Evolutionary conservation across 2,888 invertebrate genomes (phyloP), one percentile per base, ranked within the genome.

Genomic region (Nephrocerus scutellatus): DNA sequence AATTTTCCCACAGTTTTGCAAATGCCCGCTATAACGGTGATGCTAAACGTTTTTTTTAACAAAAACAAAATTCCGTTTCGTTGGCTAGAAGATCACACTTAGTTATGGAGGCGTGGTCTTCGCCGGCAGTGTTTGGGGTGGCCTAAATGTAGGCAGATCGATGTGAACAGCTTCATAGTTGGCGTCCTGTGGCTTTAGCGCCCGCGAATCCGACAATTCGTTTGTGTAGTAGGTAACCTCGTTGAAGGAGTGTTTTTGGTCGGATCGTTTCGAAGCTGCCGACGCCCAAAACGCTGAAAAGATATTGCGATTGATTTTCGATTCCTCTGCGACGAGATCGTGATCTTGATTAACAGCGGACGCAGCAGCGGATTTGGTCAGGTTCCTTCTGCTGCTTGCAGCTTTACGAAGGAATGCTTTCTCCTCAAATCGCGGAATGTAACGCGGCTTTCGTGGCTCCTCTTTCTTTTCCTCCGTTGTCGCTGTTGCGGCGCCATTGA

Each of bases 61-160:
- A 26, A 7, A 35, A 35, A 31, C 13, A 24, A 22, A 33, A 31
- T 43, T 44, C 28, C 37, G 35, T 16, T 43, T 30, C 8, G n/a
- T n/a, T n/a, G n/a, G n/a, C n/a, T n/a, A n/a, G n/a, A n/a, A n/a
- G n/a, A n/a, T n/a, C n/a, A n/a, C n/a, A n/a, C n/a, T n/a, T n/a
- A n/a, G n/a, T n/a, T n/a, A n/a, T n/a, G n/a, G n/a, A n/a, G 41
- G 18, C 24, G 22, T 34, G 28, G 33, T 30, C 33, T 43, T 43
- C 22, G 40, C 44, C 18, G 39, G 47, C 4, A n/a, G n/a, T n/a
- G n/a, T n/a, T n/a, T n/a, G n/a, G n/a, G 60, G 56, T 14, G 77
- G 77, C 19, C 71, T 59, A 53, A 74, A 77, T 2, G 77, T 77
- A 9, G 77, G 77, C 46, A 77, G 56, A 48, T 77, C 74, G n/a